phyloP scores from a whole-genome alignment of 1,140 invertebrate species.

The Vollenhovia emeryi region DNA sequence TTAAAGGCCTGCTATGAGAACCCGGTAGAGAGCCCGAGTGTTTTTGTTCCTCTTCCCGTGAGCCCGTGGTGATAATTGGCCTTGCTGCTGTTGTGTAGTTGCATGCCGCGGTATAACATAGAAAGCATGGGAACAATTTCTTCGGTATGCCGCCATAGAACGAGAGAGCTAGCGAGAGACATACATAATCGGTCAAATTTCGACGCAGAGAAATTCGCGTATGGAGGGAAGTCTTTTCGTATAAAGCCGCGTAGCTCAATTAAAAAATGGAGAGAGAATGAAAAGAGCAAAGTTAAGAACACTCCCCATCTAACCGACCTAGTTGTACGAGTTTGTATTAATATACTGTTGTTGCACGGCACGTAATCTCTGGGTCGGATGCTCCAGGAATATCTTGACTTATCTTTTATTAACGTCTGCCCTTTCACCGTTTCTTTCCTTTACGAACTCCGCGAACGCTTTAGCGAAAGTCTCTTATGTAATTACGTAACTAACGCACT shows the following conservation, averaged over 20 bases:
- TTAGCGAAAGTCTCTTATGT: slow-evolving; percentile 30
- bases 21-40: slow-evolving; percentile 48
- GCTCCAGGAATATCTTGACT: neutral
- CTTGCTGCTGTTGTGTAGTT: neutral
- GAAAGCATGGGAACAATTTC: slow-evolving; percentile 74
- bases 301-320: neutral
- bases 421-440: neutral
- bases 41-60: slow-evolving; percentile 53
- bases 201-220: neutral
- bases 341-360: neutral
- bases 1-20: slow-evolving; percentile 63
- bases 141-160: neutral
- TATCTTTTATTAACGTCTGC: neutral
- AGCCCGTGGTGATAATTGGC: slow-evolving; percentile 61
- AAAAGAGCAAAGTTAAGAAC: neutral
- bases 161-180: neutral
- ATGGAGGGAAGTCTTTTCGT: neutral
- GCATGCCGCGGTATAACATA: slow-evolving; percentile 43
- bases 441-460: neutral
- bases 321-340: neutral
- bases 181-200: slow-evolving; percentile 8
- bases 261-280: neutral
- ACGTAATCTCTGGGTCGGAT: neutral
- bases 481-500: neutral
- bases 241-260: neutral